These are phyloP conservation scores for Cryptus viduatorius DNA, from an alignment of 2,888 invertebrate species.

Conservation along the genomic window DNA sequence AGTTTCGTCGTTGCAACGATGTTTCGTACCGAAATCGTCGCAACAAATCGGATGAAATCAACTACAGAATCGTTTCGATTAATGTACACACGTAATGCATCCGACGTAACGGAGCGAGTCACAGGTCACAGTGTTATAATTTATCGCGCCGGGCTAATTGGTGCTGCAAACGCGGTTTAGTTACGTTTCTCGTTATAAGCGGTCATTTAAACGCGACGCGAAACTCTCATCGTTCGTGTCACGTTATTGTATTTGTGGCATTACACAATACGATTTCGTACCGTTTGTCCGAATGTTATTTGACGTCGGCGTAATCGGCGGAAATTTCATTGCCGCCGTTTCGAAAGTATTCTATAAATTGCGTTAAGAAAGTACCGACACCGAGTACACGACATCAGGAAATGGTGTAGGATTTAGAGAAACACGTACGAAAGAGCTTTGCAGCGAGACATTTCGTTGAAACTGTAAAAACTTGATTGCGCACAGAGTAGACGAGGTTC, in stretches of 20 bases:
- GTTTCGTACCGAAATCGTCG: neutral
- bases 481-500: slow-evolving; percentile 30
- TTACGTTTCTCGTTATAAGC: slow-evolving; percentile 18
- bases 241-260: neutral
- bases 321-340: neutral
- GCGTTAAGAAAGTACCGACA: neutral
- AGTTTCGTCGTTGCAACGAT: neutral
- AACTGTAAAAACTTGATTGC: slow-evolving; percentile 69
- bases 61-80: neutral
- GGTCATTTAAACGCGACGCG: slow-evolving; percentile 6
- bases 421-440: slow-evolving; percentile 23
- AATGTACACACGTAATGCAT: neutral
- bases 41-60: neutral
- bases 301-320: neutral
- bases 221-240: neutral
- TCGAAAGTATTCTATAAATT: neutral
- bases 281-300: neutral
- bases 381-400: neutral
- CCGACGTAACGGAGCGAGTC: neutral
- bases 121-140: neutral
- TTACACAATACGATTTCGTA: neutral
- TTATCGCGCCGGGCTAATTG: slow-evolving; percentile 6
- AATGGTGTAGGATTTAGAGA: neutral
- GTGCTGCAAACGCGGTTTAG: slow-evolving; percentile 36
- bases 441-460: slow-evolving; percentile 38